Base-by-base conservation (phyloP, 2,888 invertebrate genomes). In the Venustoraphidia nigricollis region DNA sequence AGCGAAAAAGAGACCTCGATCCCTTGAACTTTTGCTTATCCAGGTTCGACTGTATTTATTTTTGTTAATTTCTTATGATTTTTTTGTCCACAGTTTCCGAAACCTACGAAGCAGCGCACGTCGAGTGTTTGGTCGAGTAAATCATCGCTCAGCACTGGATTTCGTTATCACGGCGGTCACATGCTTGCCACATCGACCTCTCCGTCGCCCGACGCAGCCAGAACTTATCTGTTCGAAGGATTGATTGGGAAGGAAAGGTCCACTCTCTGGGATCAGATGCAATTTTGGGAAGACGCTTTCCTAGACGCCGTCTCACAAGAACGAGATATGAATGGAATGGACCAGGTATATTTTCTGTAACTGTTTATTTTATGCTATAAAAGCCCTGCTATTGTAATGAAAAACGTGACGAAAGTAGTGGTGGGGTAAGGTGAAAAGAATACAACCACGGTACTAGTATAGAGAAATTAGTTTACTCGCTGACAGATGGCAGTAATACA, bases 251-350 rank as follows among this genome's bases (percentile, higher is more conserved):
- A 91, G 66, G 90, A 91, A 53, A 69, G 94, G 55, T 84, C 89
- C 2, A 77, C 80, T 48, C 69, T 98, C 35, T 99, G 97, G 97
- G 96, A 97, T 67, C 94, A 97, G 72, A 92, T 94, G 89, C 93
- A 94, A 62, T 98, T 98, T 68, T 99, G 98, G 98, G 98, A 99
- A 65, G 97, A 98, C 64, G 89, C 94, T 0, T 99, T 98, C 63
- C 71, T 97, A 48, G 98, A 99, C 69, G 95, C 97, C 0, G 97
- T 99, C 2, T 82, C 83, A 41, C 97, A 98, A 66, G 98, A 99
- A 64, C 75, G 98, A 17, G 98, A 99, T 62, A 92, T 97, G 81
- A 90, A 97, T 56, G 95, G 98, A 47, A 96, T 99, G 96, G 98
- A 99, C 71, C 97, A 98, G 65, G 75, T 73, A 56, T 54, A 57